phyloP scores from a whole-genome alignment of 1,140 invertebrate genomes.

The Drosophila varians region DNA sequence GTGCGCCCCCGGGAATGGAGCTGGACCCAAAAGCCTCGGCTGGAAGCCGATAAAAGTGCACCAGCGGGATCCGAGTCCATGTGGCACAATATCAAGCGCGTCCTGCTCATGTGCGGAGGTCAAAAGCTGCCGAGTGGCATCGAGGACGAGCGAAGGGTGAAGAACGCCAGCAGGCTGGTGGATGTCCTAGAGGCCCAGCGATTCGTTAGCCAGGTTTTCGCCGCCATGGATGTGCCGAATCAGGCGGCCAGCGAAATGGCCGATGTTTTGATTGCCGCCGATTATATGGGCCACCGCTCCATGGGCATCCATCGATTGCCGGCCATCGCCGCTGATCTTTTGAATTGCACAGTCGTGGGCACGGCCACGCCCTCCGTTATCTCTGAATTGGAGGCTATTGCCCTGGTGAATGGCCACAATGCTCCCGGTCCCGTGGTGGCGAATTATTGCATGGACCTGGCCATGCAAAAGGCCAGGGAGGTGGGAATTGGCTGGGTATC shows the following conservation, averaged over 20 bases:
- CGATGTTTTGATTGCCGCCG: conserved; percentile 91
- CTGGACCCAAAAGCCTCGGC: neutral
- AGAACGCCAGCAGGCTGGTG: conserved; percentile 2
- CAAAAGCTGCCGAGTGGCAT: neutral
- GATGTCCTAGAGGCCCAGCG: conserved; percentile 40
- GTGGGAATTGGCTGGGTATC: conserved; percentile 93
- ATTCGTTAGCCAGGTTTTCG: conserved; percentile 46
- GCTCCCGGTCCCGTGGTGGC: conserved; percentile 93
- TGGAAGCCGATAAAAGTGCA: neutral
- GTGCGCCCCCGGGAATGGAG: neutral
- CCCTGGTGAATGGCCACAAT: conserved; percentile 92
- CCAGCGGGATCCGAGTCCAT: neutral
- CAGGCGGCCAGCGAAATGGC: conserved; percentile 88
- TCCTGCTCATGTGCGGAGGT: conserved; percentile 12
- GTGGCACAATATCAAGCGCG: conserved; percentile 43
- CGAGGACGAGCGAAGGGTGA: neutral
- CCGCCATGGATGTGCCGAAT: conserved; percentile 40
- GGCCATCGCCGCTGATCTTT: conserved; percentile 29
- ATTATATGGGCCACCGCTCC: conserved; percentile 94
- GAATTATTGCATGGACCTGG: conserved; percentile 93
- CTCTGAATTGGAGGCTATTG: conserved; percentile 89
- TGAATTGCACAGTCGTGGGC: conserved; percentile 25
- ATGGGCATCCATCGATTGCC: conserved; percentile 87
- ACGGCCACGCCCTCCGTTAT: conserved; percentile 86
- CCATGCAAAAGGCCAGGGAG: conserved; percentile 91